Percentiles rank a stretch among this genome's conserved stretches.
These are phyloP conservation scores for Nymphalis c-album DNA, from an alignment of 2,888 invertebrate genomes.

Conservation along the genomic window DNA sequence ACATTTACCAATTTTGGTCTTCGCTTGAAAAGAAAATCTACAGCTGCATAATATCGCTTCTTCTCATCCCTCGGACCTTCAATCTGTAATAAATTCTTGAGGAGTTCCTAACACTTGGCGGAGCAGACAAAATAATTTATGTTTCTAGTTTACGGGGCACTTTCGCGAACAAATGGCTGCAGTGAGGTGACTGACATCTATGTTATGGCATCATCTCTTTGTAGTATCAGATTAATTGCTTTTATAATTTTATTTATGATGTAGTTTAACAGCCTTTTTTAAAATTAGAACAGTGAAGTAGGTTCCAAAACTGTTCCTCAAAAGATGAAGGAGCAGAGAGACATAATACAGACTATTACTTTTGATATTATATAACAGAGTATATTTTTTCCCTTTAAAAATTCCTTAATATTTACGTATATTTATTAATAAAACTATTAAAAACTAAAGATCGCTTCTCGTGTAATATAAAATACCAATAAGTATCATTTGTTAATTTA, in stretches of 20 bases:
- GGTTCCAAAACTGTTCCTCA: too few species aligned
- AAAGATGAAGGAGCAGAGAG: too few species aligned
- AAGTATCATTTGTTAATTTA: too few species aligned
- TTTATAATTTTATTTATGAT: background rate
- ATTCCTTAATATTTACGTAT: too few species aligned
- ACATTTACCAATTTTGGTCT: background rate
- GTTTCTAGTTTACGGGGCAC: conserved; percentile 78
- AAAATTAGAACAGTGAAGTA: too few species aligned
- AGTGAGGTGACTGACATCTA: conserved; percentile 76
- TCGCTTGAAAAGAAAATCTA: background rate
- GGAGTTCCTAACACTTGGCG: conserved; percentile 77
- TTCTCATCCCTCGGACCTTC: conserved; percentile 38
- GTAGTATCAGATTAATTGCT: conserved; percentile 36
- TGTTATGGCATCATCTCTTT: conserved; percentile 52
- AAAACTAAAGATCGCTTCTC: too few species aligned
- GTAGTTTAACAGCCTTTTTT: background rate
- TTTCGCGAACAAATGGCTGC: conserved; percentile 71
- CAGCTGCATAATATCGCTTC: conserved; percentile 21
- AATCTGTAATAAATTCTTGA: conserved; percentile 73
- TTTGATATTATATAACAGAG: background rate
- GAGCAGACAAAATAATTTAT: conserved; percentile 80
- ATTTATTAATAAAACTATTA: too few species aligned
- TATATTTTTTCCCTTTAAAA: background rate
- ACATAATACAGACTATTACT: too few species aligned
- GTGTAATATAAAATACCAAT: too few species aligned